Base-by-base conservation (phyloP, 2,888 invertebrate species). In the Cataglyphis albicans region DNA sequence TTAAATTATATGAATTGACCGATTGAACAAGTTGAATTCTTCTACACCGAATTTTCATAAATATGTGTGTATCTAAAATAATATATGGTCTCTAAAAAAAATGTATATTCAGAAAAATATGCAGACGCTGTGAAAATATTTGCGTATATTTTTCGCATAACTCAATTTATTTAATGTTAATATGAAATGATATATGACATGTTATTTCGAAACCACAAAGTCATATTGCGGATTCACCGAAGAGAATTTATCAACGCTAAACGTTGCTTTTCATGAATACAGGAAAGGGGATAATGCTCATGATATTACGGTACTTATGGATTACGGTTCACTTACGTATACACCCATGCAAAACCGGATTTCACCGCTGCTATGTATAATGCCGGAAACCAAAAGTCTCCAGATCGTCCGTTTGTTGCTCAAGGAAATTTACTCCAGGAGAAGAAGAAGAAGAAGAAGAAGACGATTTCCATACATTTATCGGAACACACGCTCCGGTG, bases 291-390 rank as follows among this genome's bases (percentile, higher is more conserved):
- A 44, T 44, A 59, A 63, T 52, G 63, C 29, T 12, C 55, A 21
- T 57, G 57, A 59, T 52, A 70, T 80, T 80, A 80, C 78, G 78
- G 78, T 80, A 80, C 78, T 80, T 61, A 35, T 48, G 78, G 21
- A 70, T 70, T 80, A 80, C 70, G 78, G 78, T 59, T 80, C 70
- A 89, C 89, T 90, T 90, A 89, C 89, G 85, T 89, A 87, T 75
- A 90, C 88, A 90, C 88, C 90, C 90, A 90, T 90, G 88, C 89
- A 90, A 90, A 85, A 82, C 82, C 82, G 80, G 78, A 76, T 64
- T 78, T 44, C 12, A 52, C 41, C n/a, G 68, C 44, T 29, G 63
- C n/a, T 32, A 52, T 21, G 44, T 74, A n/a, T 52, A 74, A 65
- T 21, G 59, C 18, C 59, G 68, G 41, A 70, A 70, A 57, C 12